Evolutionary conservation across 2,113 vertebrate species (phyloP), one percentile per base, ranked within the genome.

Genomic region (Platichthys stellatus): DNA sequence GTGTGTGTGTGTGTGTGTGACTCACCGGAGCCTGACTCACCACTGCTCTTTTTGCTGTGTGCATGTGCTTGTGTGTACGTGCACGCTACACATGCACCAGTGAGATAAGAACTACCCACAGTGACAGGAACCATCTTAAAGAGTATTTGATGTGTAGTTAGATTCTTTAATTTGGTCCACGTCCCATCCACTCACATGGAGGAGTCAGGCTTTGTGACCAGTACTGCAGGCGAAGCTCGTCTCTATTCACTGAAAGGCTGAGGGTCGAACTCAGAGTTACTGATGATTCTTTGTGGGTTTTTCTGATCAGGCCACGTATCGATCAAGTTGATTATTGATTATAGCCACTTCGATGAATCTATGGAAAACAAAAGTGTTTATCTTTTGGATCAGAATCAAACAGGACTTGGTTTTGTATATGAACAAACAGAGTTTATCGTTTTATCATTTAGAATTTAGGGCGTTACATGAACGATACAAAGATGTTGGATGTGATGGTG

Each of bases 1-100:
- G 51, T 53, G 45, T 12, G 24, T 57, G 62, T 71, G 56, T 78
- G 82, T n/a, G 18, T 20, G 49, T 53, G 49, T 91, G 90, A 91
- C 77, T 89, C 90, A 91, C 54, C 68, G 66, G 58, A 75, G 68
- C 77, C 88, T 90, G 88, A 91, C 81, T 89, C 90, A 91, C 77
- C 72, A 62, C 81, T 49, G 47, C 47, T 49, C 47, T 7, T 49
- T 49, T 18, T 76, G 77, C 77, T 85, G 23, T 70, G 10, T 66
- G 31, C 63, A 40, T 83, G 74, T 63, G 38, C 69, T 49, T 78
- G 63, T 76, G 60, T 76, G 35, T 65, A 58, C 49, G n/a, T 82
- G 49, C 31, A 35, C 31, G 7, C 31, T 35, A 8, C 31, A 35
- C 31, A 64, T 35, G 38, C 60, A 60, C 51, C 63, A 13, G 63